Percentiles rank a stretch among this genome's conserved stretches.
Conservation (phyloP, 2,888 invertebrate species). For the Limenitis camilla region DNA sequence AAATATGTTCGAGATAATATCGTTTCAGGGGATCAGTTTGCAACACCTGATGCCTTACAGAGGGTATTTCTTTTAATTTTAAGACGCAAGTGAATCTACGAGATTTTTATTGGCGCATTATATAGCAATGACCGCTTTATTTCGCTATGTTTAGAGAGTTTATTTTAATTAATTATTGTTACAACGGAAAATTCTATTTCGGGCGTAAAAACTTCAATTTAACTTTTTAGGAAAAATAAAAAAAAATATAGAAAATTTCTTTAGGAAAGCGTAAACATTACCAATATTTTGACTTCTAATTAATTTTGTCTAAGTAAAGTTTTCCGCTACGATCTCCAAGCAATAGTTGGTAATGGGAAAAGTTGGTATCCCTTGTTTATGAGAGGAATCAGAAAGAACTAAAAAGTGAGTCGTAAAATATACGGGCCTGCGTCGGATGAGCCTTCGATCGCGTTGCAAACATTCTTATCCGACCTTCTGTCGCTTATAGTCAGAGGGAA, state of each 20-base stretch:
- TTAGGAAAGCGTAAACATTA: too few species aligned
- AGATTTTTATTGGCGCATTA: too few species aligned
- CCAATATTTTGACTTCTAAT: conserved; percentile 1
- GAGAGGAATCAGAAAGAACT: conserved; percentile 30
- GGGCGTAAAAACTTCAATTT: too few species aligned
- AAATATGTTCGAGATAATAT: conserved; percentile 66
- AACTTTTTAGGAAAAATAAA: too few species aligned
- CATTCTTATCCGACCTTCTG: conserved; percentile 19
- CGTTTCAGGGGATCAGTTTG: conserved; percentile 58
- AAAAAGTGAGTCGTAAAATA: conserved; percentile 31
- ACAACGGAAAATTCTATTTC: too few species aligned
- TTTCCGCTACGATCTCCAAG: conserved; percentile 8
- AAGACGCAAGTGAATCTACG: too few species aligned
- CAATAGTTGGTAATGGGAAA: conserved; percentile 24
- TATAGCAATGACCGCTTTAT: too few species aligned
- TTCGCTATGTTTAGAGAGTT: too few species aligned
- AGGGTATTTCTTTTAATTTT: conserved; percentile 43
- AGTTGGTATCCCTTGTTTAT: conserved; percentile 25
- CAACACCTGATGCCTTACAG: conserved; percentile 64
- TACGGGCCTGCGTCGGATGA: conserved; percentile 17
- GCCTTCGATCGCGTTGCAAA: conserved; percentile 18
- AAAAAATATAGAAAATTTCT: too few species aligned
- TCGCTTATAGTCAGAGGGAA: conserved; percentile 8
- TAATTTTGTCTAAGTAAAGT: neutral
- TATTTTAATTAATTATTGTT: too few species aligned